Conservation (phyloP, 2,888 invertebrate species). For the Temnothorax ravouxi region DNA sequence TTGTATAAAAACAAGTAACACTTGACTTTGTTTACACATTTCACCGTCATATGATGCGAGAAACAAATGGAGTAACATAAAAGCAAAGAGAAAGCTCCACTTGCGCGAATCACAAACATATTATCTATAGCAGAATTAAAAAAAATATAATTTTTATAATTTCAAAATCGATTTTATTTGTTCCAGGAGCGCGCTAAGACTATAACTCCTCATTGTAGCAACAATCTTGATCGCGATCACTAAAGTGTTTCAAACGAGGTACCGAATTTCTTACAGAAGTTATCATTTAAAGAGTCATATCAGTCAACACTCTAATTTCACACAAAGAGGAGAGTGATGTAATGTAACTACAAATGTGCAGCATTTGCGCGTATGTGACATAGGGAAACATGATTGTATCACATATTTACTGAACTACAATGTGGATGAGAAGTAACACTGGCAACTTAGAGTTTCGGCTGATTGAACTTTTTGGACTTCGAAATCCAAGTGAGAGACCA, state of each 20-base stretch:
- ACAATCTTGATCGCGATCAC: constrained; percentile 81
- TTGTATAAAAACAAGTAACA: neutral
- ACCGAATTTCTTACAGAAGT: constrained; percentile 76
- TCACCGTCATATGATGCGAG: neutral
- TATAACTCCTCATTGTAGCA: constrained; percentile 82
- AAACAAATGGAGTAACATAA: neutral
- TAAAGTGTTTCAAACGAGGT: constrained; percentile 78
- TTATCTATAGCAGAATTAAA: constrained; percentile 5
- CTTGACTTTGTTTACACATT: neutral
- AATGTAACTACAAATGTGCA: constrained; percentile 63
- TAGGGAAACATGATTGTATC: neutral
- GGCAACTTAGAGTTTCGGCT: constrained; percentile 78
- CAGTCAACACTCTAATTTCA: constrained; percentile 79
- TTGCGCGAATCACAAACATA: neutral
- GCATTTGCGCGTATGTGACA: constrained; percentile 64
- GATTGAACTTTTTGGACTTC: constrained; percentile 77
- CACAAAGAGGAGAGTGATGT: constrained; percentile 55
- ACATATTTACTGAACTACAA: constrained; percentile 14
- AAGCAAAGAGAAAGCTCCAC: neutral
- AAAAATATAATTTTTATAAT: constrained; percentile 24
- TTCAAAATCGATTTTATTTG: constrained; percentile 66
- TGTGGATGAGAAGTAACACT: constrained; percentile 5
- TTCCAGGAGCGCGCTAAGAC: constrained; percentile 85
- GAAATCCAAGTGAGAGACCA: constrained; percentile 70
- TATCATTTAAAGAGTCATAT: constrained; percentile 78